phyloP scores from a whole-genome alignment of 1,140 invertebrate species.

The Ptiloglossa arizonensis region DNA sequence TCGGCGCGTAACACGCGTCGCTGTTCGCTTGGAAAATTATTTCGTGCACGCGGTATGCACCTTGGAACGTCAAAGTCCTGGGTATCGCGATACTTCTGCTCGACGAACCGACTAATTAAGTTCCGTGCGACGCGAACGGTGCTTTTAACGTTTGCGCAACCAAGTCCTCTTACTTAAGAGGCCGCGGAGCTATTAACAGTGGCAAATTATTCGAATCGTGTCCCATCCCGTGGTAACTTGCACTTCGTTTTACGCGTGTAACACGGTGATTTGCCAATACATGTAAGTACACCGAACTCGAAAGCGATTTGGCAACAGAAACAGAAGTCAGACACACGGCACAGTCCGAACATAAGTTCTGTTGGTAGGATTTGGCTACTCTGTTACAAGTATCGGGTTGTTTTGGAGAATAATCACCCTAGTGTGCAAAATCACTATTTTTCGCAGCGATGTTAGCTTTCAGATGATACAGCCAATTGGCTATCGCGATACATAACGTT shows the following conservation, averaged over 20 bases:
- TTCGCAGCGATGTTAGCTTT: too few species aligned
- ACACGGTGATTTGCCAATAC: too few species aligned
- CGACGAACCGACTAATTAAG: background rate
- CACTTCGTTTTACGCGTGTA: background rate
- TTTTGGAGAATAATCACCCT: too few species aligned
- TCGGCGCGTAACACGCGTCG: background rate
- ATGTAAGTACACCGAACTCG: too few species aligned
- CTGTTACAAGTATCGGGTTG: too few species aligned
- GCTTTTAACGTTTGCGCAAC: background rate
- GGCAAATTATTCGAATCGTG: background rate
- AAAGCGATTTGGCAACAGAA: constrained; percentile 33
- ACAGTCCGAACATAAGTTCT: too few species aligned
- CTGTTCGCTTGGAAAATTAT: constrained; percentile 1
- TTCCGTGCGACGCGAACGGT: background rate
- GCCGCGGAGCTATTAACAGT: constrained; percentile 6
- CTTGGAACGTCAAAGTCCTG: background rate
- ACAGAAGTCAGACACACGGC: too few species aligned
- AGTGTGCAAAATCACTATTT: too few species aligned
- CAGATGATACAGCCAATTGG: too few species aligned
- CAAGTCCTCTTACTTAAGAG: background rate
- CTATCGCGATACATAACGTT: too few species aligned
- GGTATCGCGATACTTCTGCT: background rate
- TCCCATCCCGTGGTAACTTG: background rate
- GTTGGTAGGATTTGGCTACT: too few species aligned
- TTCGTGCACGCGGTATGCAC: background rate